Base-by-base conservation (phyloP, 2,113 vertebrate species). In the Lipotes vexillifer region DNA sequence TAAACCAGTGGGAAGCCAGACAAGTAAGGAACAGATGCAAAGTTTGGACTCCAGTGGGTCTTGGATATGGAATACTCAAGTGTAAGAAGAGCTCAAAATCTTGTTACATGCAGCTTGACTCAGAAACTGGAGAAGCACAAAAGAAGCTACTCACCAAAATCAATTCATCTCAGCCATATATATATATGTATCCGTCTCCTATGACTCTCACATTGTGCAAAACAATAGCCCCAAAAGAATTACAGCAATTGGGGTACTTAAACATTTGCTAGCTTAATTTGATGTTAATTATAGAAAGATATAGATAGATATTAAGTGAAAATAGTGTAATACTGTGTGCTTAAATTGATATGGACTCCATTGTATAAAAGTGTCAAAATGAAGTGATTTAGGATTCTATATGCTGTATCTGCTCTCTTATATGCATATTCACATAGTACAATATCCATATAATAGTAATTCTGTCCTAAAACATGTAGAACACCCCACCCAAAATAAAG, bases 61-160 rank as follows among this genome's bases (percentile, higher is more conserved):
- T 46, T 55, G 21, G 46, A 78, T 80, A 49, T 46, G 82, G 46
- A 87, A 83, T 59, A 74, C 31, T 83, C 90, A 65, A 96, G 61
- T 65, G 63, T 52, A 75, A 82, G 68, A 65, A 38, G 69, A 84
- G 20, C 68, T 96, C 59, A 82, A 41, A 86, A 71, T 74, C 84
- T 72, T 25, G 36, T 69, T 63, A 77, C 25, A 5, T 23, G 80
- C 68, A 93, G 9, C 87, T 68, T 94, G 74, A 87, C 75, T 95
- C 80, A 78, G 88, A 97, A 96, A 90, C 68, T 41, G 55, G 63
- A 85, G 80, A 94, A 78, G 18, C 75, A 94, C 66, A 88, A 41
- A 78, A 46, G 85, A 93, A 91, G 57, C 57, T 77, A 18, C 66
- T 92, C 23, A n/a, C 33, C 33, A 72, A 74, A 84, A 75, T 38